Base-by-base conservation (phyloP, 2,113 vertebrate species). In the Rissa tridactyla region DNA sequence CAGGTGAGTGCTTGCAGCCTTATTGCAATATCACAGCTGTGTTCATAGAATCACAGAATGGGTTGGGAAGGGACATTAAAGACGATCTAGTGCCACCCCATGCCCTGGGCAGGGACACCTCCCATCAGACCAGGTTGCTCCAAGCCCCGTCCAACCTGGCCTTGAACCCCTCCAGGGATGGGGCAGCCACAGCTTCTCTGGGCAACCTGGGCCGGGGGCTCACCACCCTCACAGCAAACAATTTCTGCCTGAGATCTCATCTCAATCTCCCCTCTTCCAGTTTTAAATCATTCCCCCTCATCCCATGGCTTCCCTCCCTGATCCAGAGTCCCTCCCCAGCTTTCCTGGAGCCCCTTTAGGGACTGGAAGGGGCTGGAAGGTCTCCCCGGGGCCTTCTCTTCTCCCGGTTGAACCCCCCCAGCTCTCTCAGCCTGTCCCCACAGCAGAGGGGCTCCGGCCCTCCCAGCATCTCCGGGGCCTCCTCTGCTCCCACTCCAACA, bases 1-100 rank as follows among this genome's bases (percentile, higher is more conserved):
- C 99, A 99, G 99, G 99, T 99, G 78, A 96, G 97, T 81, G 62
- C 23, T 47, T 69, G 13, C 15, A 71, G 81, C 46, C 18, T 4
- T 30, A 6, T 27, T 65, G 49, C 2, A 5, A 0, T 19, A 7
- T 11, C 40, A 52, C 40, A 52, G 5, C n/a, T 27, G 23, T 61
- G n/a, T 61, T 25, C 23, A 26, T 36, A 23, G 60, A 26, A 38
- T 11, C 22, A 36, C n/a, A 61, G n/a, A 26, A 26, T 62, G 36
- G 36, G 38, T 62, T 62, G 61, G 25, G 61, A 62, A 62, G 36
- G 23, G 36, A 27, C 61, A 16, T 62, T 62, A 62, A 62, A 17
- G 25, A 5, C 15, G 15, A 27, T 8, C 61, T 16, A 26, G 36
- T 40, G 3, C 25, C 7, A 36, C 22, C 58, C n/a, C 22, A 6